Base-by-base conservation (phyloP, 2,797 vertebrate genomes). In the Epinephelus coioides region DNA sequence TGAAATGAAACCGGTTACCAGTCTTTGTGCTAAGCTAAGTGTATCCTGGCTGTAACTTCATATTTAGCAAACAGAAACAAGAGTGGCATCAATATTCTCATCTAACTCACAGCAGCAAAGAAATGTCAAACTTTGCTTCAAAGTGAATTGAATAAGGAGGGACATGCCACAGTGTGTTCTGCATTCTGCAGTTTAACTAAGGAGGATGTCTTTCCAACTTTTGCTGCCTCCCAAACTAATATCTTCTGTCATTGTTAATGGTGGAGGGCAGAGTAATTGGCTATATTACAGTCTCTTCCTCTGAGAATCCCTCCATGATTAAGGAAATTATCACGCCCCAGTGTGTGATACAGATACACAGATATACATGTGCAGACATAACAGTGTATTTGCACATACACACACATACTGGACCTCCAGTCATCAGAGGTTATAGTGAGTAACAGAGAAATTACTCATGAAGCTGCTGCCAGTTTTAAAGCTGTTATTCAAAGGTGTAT, bases 291-390 rank as follows among this genome's bases (percentile, higher is more conserved):
- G 38, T 73, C n/a, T 74, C 70, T 69, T 85, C 90, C 87, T 89
- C 71, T 74, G 87, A 92, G 87, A 89, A 83, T 86, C 68, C 54
- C 44, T 79, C 57, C 70, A 75, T 84, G 82, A 91, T 91, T 89
- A 92, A 79, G 69, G 73, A 88, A 88, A 79, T 91, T 7, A 91
- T 83, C 67, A 61, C 40, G 70, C 73, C 82, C 68, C 23, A 54
- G 79, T 25, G 69, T 65, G 73, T 67, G 79, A 83, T 84, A 78
- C n/a, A 54, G 50, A 77, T 43, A 64, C 57, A 67, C 50, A 50
- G 38, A 82, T 15, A 64, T 59, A 62, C 23, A 62, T 27, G 51
- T 40, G 21, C 60, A 47, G 40, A 19, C 53, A 51, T 43, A 10
- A 43, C 40, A 43, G 11, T 43, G 40, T 43, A 10, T 43, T 43